These are phyloP conservation scores for Lerista edwardsae DNA, from an alignment of 2,797 vertebrate species.

Conservation along the genomic window DNA sequence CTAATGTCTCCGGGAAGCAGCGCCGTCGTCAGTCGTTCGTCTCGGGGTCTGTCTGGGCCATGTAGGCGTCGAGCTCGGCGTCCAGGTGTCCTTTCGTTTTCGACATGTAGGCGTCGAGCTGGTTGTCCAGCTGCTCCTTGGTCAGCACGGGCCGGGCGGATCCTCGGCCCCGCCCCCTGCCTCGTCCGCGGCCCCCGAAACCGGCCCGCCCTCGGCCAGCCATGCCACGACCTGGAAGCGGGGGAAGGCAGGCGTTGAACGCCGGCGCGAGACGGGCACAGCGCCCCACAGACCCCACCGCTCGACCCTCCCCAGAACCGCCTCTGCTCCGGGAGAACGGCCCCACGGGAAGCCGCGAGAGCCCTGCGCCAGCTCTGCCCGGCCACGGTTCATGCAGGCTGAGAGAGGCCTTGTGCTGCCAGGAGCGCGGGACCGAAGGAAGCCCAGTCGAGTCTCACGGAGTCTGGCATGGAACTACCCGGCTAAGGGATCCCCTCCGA, in stretches of 20 bases:
- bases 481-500: too few relatives aligned
- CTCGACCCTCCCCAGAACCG: too few relatives aligned
- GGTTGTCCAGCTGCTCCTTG: slow-evolving; percentile 95
- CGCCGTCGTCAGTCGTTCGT: slow-evolving; percentile 84
- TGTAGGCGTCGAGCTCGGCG: slow-evolving; percentile 96
- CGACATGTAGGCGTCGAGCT: slow-evolving; percentile 97
- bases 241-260: fast-evolving
- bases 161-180: slow-evolving; percentile 87
- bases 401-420: too few relatives aligned
- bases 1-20: slow-evolving; percentile 45
- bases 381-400: too few relatives aligned
- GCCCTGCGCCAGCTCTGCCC: too few relatives aligned
- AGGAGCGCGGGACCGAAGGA: too few relatives aligned
- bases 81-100: slow-evolving; percentile 97
- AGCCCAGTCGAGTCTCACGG: too few relatives aligned
- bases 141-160: slow-evolving; percentile 80
- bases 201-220: slow-evolving; percentile 85
- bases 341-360: too few relatives aligned
- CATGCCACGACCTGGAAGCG: slow-evolving; percentile 82
- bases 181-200: slow-evolving; percentile 80
- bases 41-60: slow-evolving; percentile 95
- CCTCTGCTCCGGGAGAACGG: too few relatives aligned
- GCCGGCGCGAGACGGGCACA: fast-evolving
- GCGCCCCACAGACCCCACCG: too few relatives aligned
- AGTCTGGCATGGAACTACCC: too few relatives aligned